phyloP scores from a whole-genome alignment of 2,113 vertebrate species.

The Pithys albifrons region DNA sequence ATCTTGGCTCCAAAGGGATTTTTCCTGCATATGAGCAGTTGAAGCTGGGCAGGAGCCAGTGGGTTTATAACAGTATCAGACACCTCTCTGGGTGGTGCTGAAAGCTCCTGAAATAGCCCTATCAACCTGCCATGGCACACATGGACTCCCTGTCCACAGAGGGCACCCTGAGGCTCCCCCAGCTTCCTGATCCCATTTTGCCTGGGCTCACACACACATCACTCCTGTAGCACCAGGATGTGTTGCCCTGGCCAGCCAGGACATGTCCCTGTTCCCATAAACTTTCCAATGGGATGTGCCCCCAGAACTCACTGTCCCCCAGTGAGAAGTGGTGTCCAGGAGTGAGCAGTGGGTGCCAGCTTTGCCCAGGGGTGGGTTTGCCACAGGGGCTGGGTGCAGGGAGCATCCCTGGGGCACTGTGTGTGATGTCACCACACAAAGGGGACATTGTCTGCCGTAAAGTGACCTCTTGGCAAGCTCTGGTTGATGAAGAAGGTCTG shows the following conservation, averaged over 20 bases:
- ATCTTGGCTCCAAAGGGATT: not conserved
- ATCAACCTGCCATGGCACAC: not conserved
- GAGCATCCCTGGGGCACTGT: not conserved
- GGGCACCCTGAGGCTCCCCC: not conserved
- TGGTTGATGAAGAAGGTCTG: not conserved
- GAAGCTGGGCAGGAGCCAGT: not conserved
- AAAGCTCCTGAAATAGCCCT: slow-evolving; percentile 6
- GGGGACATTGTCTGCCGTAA: accelerated
- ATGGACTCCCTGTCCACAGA: not conserved
- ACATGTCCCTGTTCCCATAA: not conserved
- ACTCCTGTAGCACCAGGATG: not conserved
- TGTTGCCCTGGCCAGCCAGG: not conserved
- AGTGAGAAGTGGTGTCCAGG: accelerated
- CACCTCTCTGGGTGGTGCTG: slow-evolving; percentile 45
- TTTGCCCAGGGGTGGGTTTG: not conserved
- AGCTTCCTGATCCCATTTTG: accelerated
- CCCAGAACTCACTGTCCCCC: not conserved
- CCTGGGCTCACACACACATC: not conserved
- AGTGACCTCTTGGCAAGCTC: not conserved
- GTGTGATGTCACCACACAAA: accelerated
- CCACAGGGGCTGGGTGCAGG: not conserved
- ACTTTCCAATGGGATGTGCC: accelerated
- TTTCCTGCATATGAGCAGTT: slow-evolving; percentile 1
- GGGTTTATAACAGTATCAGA: slow-evolving; percentile 22
- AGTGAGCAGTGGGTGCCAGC: not conserved